phyloP scores from a whole-genome alignment of 2,797 vertebrate genomes.

The Poecilia velifera region DNA sequence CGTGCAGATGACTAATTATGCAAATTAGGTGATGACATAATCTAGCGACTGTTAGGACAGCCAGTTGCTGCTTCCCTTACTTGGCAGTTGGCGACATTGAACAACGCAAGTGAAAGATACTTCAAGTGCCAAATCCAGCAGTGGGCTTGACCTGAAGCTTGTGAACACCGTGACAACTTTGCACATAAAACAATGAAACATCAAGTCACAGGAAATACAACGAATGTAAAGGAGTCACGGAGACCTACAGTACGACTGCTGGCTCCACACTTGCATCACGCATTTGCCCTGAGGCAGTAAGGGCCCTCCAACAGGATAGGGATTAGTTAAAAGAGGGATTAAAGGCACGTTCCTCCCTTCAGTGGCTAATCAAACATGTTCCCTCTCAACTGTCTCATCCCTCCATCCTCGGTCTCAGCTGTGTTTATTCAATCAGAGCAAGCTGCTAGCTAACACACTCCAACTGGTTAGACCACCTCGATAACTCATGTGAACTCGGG shows the following conservation, averaged over 20 bases:
- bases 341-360: conserved; percentile 63
- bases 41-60: background rate
- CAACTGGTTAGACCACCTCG: conserved; percentile 44
- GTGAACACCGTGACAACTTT: background rate
- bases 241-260: conserved; percentile 19
- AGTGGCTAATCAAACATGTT: conserved; percentile 76
- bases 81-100: background rate
- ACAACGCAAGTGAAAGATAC: background rate
- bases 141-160: background rate
- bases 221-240: conserved; percentile 12
- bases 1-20: background rate
- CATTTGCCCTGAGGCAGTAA: conserved; percentile 44
- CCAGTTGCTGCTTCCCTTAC: background rate
- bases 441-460: conserved; percentile 53
- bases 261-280: conserved; percentile 25
- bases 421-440: conserved; percentile 60
- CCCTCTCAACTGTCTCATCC: conserved; percentile 64
- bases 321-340: conserved; percentile 70
- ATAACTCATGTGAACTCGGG: conserved; percentile 38
- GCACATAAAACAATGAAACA: background rate
- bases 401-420: conserved; percentile 33
- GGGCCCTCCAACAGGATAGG: conserved; percentile 66
- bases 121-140: background rate
- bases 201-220: background rate
- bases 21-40: conserved; percentile 2